Conservation (phyloP, 2,113 vertebrate genomes). For the Gila orcuttii region DNA sequence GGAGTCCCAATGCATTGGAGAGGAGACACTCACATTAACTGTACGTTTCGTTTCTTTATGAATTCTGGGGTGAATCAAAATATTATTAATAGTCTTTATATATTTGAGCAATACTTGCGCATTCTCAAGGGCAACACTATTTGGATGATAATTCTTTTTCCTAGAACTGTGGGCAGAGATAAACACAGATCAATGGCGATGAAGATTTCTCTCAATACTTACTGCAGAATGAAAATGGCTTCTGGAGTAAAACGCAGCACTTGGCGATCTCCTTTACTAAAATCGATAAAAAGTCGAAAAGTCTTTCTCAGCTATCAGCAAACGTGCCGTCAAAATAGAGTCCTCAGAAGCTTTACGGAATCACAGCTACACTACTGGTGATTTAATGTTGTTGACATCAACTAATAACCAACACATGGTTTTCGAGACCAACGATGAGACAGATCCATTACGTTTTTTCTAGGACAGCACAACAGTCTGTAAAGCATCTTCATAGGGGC, state of each 20-base stretch:
- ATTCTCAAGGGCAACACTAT: background rate
- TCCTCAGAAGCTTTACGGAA: slow-evolving; percentile 20
- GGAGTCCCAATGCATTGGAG: background rate
- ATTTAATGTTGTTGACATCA: slow-evolving; percentile 32
- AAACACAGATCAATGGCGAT: slow-evolving; percentile 23
- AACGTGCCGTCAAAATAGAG: slow-evolving; percentile 30
- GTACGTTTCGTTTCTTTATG: slow-evolving; percentile 23
- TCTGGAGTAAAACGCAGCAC: slow-evolving; percentile 42
- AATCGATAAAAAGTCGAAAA: slow-evolving; percentile 58
- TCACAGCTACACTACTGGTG: slow-evolving; percentile 7
- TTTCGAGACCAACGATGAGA: background rate
- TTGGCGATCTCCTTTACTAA: slow-evolving; percentile 32
- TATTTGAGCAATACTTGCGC: background rate
- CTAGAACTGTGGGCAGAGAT: background rate
- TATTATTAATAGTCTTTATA: slow-evolving; percentile 2
- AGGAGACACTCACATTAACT: background rate
- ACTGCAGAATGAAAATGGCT: slow-evolving; percentile 37
- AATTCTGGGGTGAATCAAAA: background rate
- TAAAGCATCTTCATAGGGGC: slow-evolving; percentile 27
- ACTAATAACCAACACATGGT: slow-evolving; percentile 26
- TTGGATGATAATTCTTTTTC: slow-evolving; percentile 3
- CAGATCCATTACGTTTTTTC: slow-evolving; percentile 25
- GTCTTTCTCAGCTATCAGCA: slow-evolving; percentile 46
- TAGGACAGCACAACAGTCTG: slow-evolving; percentile 12
- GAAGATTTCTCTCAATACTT: slow-evolving; percentile 37